Base-by-base conservation (phyloP, 92 coral and sea anemone species). In the Meandrina meandrites region DNA sequence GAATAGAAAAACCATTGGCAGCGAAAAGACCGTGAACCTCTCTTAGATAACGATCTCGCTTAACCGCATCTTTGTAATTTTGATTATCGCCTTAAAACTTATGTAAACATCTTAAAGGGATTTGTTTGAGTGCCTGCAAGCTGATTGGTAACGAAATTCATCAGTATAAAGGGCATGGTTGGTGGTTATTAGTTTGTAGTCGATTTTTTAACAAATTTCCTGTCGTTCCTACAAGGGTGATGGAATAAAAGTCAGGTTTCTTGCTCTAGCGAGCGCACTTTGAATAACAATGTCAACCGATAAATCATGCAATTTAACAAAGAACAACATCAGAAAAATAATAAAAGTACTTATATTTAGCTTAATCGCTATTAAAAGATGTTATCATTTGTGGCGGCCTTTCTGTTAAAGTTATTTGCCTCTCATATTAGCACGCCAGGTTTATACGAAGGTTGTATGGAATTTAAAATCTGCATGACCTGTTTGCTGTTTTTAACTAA, bases 251-350 rank as follows among this genome's bases (percentile, higher is more conserved):
- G 31, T 37, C 32, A 32, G 58, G 16, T 48, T 71, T 51, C 18
- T 19, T 34, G 47, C 48, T 30, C 72, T 16, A 40, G 15, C 64
- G n/a, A 19, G 79, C 64, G 30, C 64, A 19, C 54, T 84, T 84
- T 69, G 74, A 84, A 58, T 75, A 36, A 84, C 80, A 84, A 84
- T 84, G 76, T 24, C 17, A 56, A 24, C 5, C 37, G 36, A 84
- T 74, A 84, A 84, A 74, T 84, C 87, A 57, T 37, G 50, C 87
- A 74, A 84, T 84, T 82, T 84, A 73, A 75, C 47, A 74, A 42
- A 47, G 76, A 27, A 66, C 37, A 42, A 45, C 75, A 81, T 27
- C 75, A 51, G 85, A 30, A 27, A 84, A 84, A 35, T 18, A 48
- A 53, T 71, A 16, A 27, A 50, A 73, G 72, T 42, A n/a, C 67